Conservation (phyloP, 2,888 invertebrate species). For the Cabera pusaria region DNA sequence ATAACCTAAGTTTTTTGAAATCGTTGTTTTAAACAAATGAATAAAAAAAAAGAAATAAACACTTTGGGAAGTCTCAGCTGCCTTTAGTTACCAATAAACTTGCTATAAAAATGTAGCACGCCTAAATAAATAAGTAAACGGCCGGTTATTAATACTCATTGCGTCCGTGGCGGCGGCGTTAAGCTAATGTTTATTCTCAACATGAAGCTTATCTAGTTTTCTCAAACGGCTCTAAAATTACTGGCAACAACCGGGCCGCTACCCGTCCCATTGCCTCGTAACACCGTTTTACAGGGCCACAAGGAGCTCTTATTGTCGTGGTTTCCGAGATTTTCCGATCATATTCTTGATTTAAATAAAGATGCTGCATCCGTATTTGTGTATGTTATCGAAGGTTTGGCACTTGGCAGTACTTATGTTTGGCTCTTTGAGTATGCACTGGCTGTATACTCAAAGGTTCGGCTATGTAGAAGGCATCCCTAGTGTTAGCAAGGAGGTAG, state of each 20-base stretch:
- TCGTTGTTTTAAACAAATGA: too few species aligned
- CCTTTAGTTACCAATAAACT: too few species aligned
- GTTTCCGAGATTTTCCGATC: too few species aligned
- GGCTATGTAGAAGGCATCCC: slow-evolving; percentile 7
- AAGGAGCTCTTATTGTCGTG: not conserved
- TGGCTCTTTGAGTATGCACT: too few species aligned
- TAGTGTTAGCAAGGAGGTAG: slow-evolving; percentile 56
- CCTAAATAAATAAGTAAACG: slow-evolving; percentile 44
- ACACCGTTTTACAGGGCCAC: not conserved
- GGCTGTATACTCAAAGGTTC: too few species aligned
- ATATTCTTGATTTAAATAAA: slow-evolving; percentile 9
- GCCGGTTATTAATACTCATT: slow-evolving; percentile 56
- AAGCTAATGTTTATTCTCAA: slow-evolving; percentile 74
- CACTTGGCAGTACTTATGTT: slow-evolving; percentile 3
- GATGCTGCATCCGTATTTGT: slow-evolving; percentile 3
- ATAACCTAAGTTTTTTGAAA: too few species aligned
- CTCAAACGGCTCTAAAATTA: slow-evolving; percentile 19
- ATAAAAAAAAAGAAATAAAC: too few species aligned
- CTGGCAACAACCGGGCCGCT: slow-evolving; percentile 13
- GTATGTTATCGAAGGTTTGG: slow-evolving; percentile 1
- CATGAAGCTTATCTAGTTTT: slow-evolving; percentile 40
- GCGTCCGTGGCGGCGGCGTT: slow-evolving; percentile 64
- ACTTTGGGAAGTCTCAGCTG: too few species aligned
- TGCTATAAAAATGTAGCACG: slow-evolving; percentile 26
- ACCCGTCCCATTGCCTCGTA: slow-evolving; percentile 1